Conservation (phyloP, 2,797 vertebrate species). For the Gymnopithys bicolor region DNA sequence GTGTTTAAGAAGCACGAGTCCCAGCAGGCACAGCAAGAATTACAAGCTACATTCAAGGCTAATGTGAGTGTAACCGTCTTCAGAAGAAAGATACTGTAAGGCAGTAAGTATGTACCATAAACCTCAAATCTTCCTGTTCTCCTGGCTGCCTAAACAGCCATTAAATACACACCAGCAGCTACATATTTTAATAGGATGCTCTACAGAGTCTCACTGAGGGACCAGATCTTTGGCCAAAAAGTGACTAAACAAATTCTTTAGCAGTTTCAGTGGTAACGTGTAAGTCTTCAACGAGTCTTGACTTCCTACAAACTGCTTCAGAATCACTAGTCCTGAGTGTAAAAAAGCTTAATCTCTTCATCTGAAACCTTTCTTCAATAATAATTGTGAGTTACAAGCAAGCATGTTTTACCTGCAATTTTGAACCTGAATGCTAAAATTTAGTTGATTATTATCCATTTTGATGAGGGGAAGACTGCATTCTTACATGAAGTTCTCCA, state of each 20-base stretch:
- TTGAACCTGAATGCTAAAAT: neutral
- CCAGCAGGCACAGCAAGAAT: neutral
- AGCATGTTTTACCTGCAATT: neutral
- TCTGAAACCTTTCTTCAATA: neutral
- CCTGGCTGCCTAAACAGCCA: neutral
- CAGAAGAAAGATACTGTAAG: neutral
- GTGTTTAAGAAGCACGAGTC: neutral
- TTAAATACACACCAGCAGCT: neutral
- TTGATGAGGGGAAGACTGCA: neutral
- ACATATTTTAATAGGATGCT: neutral
- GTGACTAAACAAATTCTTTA: neutral
- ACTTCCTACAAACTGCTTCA: neutral
- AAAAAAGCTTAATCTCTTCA: neutral
- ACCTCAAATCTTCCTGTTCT: neutral
- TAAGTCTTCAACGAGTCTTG: neutral
- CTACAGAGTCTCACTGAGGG: neutral
- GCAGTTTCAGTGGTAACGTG: neutral
- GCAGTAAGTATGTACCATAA: neutral
- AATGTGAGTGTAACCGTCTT: neutral
- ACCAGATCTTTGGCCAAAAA: neutral
- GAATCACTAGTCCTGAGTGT: neutral
- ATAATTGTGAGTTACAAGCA: neutral
- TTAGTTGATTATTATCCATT: neutral
- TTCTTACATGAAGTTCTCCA: neutral
- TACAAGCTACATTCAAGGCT: neutral